phyloP scores from a whole-genome alignment of 30 jellyfish, hydroid and myxozoan genomes.

The Hydra vulgaris region DNA sequence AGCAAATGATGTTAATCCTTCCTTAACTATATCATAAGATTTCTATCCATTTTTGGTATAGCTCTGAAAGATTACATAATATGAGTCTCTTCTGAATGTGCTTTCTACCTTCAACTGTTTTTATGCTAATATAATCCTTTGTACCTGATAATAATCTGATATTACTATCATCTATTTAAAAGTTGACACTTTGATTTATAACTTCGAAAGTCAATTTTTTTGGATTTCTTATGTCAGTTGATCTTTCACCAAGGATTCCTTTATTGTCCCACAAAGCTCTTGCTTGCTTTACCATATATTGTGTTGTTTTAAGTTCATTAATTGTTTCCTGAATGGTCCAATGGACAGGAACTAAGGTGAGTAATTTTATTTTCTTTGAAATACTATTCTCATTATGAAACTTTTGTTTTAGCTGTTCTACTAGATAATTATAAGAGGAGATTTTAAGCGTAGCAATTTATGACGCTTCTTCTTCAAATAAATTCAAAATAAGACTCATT shows the following conservation, averaged over 20 bases:
- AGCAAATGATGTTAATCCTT: background rate
- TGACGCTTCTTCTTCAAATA: background rate
- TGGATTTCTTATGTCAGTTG: background rate
- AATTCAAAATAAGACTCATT: background rate
- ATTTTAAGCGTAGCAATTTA: background rate
- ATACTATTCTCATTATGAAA: background rate
- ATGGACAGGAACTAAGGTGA: background rate
- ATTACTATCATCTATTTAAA: background rate
- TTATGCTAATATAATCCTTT: background rate
- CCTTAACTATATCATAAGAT: background rate
- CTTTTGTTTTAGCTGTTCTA: background rate
- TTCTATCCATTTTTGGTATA: background rate
- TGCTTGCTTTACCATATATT: background rate
- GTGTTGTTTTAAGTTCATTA: background rate
- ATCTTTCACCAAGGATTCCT: background rate
- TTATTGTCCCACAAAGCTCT: background rate
- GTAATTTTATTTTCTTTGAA: background rate
- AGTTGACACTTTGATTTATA: background rate
- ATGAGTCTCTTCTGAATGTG: background rate
- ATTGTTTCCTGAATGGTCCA: background rate
- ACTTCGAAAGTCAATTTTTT: background rate
- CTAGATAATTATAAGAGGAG: background rate
- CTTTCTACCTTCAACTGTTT: background rate
- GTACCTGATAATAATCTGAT: background rate
- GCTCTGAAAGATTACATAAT: background rate